phyloP scores from a whole-genome alignment of 2,797 vertebrate species.

The Muscicapa striata region DNA sequence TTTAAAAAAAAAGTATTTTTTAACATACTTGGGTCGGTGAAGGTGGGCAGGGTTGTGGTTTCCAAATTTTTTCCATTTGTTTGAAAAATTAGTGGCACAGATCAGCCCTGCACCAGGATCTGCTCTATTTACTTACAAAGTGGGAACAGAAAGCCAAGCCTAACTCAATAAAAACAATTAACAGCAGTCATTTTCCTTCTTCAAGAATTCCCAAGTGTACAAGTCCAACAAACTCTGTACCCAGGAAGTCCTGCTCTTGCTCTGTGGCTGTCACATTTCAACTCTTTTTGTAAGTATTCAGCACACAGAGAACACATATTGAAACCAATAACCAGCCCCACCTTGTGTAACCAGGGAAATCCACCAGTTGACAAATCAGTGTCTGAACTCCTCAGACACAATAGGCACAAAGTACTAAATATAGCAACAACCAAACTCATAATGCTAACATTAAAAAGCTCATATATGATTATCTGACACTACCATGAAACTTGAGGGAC shows the following conservation, averaged over 20 bases:
- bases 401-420: not conserved
- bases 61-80: not conserved
- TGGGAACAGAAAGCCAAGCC: not conserved
- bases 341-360: not conserved
- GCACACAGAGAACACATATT: not conserved
- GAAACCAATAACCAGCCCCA: not conserved
- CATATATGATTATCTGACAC: not conserved
- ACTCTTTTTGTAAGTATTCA: not conserved
- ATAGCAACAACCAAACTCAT: not conserved
- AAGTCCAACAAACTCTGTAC: not conserved
- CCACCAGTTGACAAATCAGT: not conserved
- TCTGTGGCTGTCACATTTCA: not conserved
- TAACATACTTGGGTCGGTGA: not conserved
- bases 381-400: not conserved
- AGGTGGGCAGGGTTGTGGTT: not conserved
- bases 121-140: not conserved
- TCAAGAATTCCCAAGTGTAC: not conserved
- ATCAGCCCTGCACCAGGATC: not conserved
- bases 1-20: not conserved
- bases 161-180: not conserved
- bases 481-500: not conserved
- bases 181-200: not conserved
- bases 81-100: not conserved
- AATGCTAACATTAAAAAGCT: not conserved
- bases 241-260: not conserved